Base-by-base conservation (phyloP, 2,888 invertebrate species). In the Phrixothrix hirtus region DNA sequence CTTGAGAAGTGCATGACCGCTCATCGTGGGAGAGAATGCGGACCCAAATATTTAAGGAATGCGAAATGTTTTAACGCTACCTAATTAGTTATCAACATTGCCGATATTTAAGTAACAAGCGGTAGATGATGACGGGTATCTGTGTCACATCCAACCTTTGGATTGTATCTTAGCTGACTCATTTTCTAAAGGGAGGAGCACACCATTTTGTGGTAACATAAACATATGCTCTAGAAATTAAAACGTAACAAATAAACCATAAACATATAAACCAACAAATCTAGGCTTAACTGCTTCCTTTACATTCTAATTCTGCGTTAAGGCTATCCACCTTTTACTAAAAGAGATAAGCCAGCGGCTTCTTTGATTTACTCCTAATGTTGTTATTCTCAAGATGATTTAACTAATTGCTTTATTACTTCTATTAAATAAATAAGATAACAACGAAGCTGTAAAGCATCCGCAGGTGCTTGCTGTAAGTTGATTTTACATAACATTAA, bases 11-110 rank as follows among this genome's bases (percentile, higher is more conserved):
- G 68, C 69, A 67, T 67, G 70, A 68, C 69, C 69, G 68, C 68
- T 65, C 67, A 72, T 74, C 75, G 74, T 75, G 75, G 75, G 75
- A 75, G 74, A 75, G 71, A 72, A 68, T 67, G 69, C 68, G 67
- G 67, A 43, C 61, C 61, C 64, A 69, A 70, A 69, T 66, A 73
- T 74, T 68, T 66, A 53, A 69, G 60, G 75, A 74, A 75, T 75
- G 75, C 72, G 69, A 53, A 71, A 72, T 72, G 72, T 74, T 72
- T 74, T 71, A 72, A 72, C 74, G 71, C 73, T 71, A 70, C 69
- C 70, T 73, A 71, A 72, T 72, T 72, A 73, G 60, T 48, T 53
- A 53, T 53, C 46, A 39, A 27, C 37, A 14, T 14, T 42, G 14
- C 26, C 9, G 26, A 35, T 17, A 27, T 26, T 43, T 42, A n/a